Conservation (phyloP, 2,797 vertebrate species). For the Enteromius viviparus region DNA sequence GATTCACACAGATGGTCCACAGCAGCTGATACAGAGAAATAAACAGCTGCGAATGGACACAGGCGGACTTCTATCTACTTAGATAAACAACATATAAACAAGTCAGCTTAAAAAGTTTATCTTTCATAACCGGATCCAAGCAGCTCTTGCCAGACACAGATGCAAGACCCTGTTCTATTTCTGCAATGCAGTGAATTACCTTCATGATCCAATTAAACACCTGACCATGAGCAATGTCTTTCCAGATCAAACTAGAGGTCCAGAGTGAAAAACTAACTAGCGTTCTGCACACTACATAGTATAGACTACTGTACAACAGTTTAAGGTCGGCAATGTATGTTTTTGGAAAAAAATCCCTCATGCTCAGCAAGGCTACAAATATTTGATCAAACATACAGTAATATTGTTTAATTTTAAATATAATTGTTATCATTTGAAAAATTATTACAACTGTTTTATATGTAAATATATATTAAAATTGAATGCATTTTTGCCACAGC, state of each 20-base stretch:
- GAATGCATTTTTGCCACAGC: background rate
- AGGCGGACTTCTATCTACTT: background rate
- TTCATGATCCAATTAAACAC: background rate
- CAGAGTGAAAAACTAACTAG: background rate
- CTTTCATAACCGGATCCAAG: background rate
- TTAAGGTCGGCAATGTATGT: background rate
- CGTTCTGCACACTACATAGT: background rate
- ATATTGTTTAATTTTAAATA: background rate
- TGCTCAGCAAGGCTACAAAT: background rate
- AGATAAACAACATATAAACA: background rate
- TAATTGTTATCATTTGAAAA: background rate
- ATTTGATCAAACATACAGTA: background rate
- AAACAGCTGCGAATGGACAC: background rate
- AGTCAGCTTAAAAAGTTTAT: conserved; percentile 1
- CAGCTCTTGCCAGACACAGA: background rate
- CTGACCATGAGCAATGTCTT: background rate
- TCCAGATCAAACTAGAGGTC: background rate
- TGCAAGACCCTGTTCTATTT: background rate
- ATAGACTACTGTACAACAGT: background rate
- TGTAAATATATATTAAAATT: background rate
- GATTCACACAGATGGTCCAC: conserved; percentile 23
- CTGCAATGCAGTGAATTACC: background rate
- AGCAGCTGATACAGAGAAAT: conserved; percentile 2
- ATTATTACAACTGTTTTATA: background rate
- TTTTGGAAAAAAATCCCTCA: background rate